Percentiles rank a stretch among this genome's conserved stretches.
These are phyloP conservation scores for Adoxophyes honmai DNA, from an alignment of 1,140 invertebrate genomes.

Conservation along the genomic window DNA sequence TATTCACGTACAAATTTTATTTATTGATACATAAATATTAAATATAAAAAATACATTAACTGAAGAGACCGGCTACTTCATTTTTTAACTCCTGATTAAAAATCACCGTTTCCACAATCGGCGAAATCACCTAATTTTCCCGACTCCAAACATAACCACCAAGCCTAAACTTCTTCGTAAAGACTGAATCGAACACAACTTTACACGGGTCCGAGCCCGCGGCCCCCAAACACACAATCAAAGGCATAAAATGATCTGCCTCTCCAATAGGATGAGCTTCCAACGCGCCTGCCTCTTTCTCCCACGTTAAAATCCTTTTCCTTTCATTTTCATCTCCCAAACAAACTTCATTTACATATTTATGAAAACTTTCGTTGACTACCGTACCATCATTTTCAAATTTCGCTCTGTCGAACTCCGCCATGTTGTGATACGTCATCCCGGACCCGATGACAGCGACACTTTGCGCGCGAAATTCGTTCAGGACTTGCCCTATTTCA, in stretches of 20 bases:
- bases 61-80: too few species aligned
- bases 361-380: slow-evolving; percentile 11
- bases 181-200: neutral
- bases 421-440: slow-evolving; percentile 16
- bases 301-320: slow-evolving; percentile 7
- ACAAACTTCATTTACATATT: slow-evolving; percentile 2
- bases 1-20: too few species aligned
- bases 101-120: too few species aligned
- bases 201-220: neutral
- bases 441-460: slow-evolving; percentile 14
- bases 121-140: too few species aligned
- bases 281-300: neutral
- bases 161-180: slow-evolving; percentile 4
- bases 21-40: too few species aligned
- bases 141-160: slow-evolving; percentile 8
- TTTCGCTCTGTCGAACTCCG: neutral
- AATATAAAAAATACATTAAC: too few species aligned
- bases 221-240: slow-evolving; percentile 1
- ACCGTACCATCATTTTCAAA: neutral
- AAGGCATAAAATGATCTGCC: slow-evolving; percentile 15
- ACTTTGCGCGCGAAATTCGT: neutral
- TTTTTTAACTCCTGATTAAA: too few species aligned
- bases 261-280: neutral
- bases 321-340: neutral
- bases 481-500: neutral